Conservation (phyloP, 2,888 invertebrate species). For the Amphimallon solstitiale region DNA sequence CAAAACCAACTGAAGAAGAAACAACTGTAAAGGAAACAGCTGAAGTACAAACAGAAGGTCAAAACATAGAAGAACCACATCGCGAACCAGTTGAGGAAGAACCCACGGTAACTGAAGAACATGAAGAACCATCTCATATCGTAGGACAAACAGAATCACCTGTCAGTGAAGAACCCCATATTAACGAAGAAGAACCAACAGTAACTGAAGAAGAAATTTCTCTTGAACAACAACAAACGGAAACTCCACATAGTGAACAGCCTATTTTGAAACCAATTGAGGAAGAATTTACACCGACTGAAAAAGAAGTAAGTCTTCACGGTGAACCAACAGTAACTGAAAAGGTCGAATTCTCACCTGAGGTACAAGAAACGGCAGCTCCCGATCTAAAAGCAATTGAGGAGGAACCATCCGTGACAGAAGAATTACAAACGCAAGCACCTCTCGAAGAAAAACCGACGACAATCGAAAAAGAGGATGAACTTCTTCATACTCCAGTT, state of each 20-base stretch:
- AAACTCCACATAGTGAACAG: neutral
- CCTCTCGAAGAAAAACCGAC: slow-evolving; percentile 2
- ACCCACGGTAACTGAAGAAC: slow-evolving; percentile 30
- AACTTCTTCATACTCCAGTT: neutral
- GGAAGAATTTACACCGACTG: slow-evolving; percentile 40
- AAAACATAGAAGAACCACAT: slow-evolving; percentile 7
- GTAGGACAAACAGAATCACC: too few relatives aligned
- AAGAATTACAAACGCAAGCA: slow-evolving; percentile 9
- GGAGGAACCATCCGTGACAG: slow-evolving; percentile 37
- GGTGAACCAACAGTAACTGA: neutral
- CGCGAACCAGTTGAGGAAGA: slow-evolving; percentile 31
- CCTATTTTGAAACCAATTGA: slow-evolving; percentile 4
- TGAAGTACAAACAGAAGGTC: neutral
- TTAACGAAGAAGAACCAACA: slow-evolving; percentile 24
- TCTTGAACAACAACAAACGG: slow-evolving; percentile 20
- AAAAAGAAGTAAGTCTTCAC: too few relatives aligned
- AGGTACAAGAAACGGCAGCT: slow-evolving; percentile 38
- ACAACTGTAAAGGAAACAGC: neutral
- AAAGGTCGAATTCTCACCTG: neutral
- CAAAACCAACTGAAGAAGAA: slow-evolving; percentile 8
- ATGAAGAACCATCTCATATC: slow-evolving; percentile 32
- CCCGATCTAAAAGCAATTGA: slow-evolving; percentile 12
- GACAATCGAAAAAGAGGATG: slow-evolving; percentile 11
- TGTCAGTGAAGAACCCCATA: slow-evolving; percentile 43
- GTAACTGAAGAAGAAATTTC: slow-evolving; percentile 16